Evolutionary conservation across 1,140 invertebrate species (phyloP).

Genomic region (Aphelinus certus): DNA sequence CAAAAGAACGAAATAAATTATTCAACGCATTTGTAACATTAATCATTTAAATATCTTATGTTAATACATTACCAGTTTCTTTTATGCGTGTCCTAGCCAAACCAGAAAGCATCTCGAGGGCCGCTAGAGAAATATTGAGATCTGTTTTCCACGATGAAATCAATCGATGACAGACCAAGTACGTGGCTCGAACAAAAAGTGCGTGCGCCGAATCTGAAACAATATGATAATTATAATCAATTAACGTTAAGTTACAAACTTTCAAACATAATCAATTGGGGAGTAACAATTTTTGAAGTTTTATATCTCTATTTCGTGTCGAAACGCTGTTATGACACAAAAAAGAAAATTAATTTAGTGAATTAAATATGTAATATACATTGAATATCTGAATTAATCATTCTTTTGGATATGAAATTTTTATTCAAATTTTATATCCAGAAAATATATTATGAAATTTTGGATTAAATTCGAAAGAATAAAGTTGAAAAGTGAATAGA

Average conservation of each 20-base stretch:
- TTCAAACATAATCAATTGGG: too few species aligned
- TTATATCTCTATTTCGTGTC: not conserved
- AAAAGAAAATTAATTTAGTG: not conserved
- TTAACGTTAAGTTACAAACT: too few species aligned
- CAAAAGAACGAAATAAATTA: slow-evolving; percentile 24
- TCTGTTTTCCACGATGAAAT: slow-evolving; percentile 97
- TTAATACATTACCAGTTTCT: slow-evolving; percentile 75
- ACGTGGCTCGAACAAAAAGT: slow-evolving; percentile 89
- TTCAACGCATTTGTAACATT: not conserved
- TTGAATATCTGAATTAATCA: too few species aligned
- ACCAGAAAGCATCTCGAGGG: slow-evolving; percentile 89
- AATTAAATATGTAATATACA: too few species aligned
- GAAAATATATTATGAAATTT: too few species aligned
- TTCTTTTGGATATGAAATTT: too few species aligned
- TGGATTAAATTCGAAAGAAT: too few species aligned
- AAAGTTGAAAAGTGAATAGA: too few species aligned
- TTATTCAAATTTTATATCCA: too few species aligned
- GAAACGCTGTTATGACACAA: not conserved
- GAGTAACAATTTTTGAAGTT: not conserved
- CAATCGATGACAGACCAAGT: slow-evolving; percentile 91
- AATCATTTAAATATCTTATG: slow-evolving; percentile 21
- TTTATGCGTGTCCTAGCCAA: slow-evolving; percentile 86
- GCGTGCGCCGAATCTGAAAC: slow-evolving; percentile 82
- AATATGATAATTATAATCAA: slow-evolving; percentile 28
- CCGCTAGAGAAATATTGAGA: slow-evolving; percentile 93